These are phyloP conservation scores for Eremophila alpestris DNA, from an alignment of 2,797 vertebrate genomes.

Conservation along the genomic window DNA sequence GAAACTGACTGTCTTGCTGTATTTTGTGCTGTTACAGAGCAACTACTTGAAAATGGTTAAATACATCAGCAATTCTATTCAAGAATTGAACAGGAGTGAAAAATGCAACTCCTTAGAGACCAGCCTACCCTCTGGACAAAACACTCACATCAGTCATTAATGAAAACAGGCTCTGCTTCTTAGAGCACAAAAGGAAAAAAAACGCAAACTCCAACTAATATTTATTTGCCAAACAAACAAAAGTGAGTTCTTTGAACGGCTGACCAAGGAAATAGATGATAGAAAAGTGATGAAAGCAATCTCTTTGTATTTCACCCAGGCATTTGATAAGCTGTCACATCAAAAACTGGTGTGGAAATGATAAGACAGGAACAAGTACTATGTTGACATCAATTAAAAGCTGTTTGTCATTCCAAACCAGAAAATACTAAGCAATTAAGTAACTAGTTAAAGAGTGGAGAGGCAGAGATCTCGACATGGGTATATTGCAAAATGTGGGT, in stretches of 20 bases:
- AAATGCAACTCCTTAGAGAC: not conserved
- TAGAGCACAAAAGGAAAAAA: not conserved
- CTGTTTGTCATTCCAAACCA: not conserved
- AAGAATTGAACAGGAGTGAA: not conserved
- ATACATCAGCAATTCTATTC: not conserved
- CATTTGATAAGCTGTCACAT: conserved; percentile 22
- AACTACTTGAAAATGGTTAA: not conserved
- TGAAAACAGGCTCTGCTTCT: not conserved
- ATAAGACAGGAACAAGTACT: not conserved
- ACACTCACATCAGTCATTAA: not conserved
- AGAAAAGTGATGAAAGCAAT: conserved; percentile 30
- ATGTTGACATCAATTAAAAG: conserved; percentile 16
- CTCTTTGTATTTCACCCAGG: not conserved
- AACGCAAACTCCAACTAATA: not conserved
- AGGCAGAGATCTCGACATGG: not conserved
- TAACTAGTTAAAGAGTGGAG: not conserved
- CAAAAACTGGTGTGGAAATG: conserved; percentile 12
- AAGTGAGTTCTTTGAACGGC: not conserved
- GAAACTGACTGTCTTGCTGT: not conserved
- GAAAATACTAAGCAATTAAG: not conserved
- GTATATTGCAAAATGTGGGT: not conserved
- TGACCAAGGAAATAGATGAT: conserved; percentile 19
- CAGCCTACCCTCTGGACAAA: not conserved
- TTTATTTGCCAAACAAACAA: not conserved
- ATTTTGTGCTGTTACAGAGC: not conserved